phyloP scores from a whole-genome alignment of 2,888 invertebrate species.

The Caenorhabditis virilis region DNA sequence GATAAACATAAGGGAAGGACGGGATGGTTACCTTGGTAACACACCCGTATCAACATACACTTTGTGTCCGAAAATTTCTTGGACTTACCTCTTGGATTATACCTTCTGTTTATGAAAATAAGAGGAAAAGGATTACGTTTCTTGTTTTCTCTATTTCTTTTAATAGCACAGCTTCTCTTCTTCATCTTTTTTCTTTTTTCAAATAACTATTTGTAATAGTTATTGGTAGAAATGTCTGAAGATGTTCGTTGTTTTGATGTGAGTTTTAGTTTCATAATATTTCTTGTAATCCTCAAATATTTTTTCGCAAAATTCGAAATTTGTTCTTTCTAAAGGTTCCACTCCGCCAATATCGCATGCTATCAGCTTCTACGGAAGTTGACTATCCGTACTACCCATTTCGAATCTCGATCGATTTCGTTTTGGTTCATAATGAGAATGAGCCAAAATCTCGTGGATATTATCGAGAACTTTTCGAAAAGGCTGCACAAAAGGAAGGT shows the following conservation, averaged over 20 bases:
- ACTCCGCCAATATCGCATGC: constrained; percentile 32
- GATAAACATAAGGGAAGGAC: too few relatives aligned
- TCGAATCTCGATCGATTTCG: constrained; percentile 48
- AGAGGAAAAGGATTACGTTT: too few relatives aligned
- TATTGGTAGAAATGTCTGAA: background rate
- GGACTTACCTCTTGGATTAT: too few relatives aligned
- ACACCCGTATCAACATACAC: too few relatives aligned
- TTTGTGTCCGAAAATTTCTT: too few relatives aligned
- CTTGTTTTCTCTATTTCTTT: too few relatives aligned
- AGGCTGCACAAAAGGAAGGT: constrained; percentile 48
- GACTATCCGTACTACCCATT: constrained; percentile 59
- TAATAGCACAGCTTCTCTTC: too few relatives aligned
- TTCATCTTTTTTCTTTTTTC: too few relatives aligned
- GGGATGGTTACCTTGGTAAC: too few relatives aligned
- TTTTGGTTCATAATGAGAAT: constrained; percentile 38
- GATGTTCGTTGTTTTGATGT: background rate
- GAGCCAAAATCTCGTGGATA: constrained; percentile 9
- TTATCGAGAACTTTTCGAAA: constrained; percentile 28
- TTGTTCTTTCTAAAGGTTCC: background rate
- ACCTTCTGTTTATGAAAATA: too few relatives aligned
- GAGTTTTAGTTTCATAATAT: background rate
- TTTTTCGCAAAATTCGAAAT: too few relatives aligned
- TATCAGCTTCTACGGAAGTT: constrained; percentile 27
- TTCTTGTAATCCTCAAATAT: background rate
- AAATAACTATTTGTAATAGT: too few relatives aligned